Evolutionary conservation across 1,140 invertebrate genomes (phyloP).

Genomic region (Xylocopa sonorina): DNA sequence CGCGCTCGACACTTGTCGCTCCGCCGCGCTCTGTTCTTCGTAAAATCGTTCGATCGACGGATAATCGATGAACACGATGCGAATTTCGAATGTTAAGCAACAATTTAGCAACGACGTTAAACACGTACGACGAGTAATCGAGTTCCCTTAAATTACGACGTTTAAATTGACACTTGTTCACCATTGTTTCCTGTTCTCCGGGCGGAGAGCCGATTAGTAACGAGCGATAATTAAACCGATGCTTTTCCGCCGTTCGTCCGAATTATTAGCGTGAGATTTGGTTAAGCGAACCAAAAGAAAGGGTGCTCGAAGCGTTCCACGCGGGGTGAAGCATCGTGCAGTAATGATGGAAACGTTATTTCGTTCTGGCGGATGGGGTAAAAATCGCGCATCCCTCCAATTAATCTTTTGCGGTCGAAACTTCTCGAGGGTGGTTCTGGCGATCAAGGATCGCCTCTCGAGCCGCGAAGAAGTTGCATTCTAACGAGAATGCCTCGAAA

Average conservation of each 20-base stretch:
- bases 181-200: background rate
- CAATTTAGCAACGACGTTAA: background rate
- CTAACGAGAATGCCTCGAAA: too few relatives aligned
- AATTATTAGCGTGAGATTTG: background rate
- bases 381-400: too few relatives aligned
- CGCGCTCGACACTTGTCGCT: background rate
- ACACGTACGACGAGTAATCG: background rate
- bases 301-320: background rate
- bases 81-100: background rate
- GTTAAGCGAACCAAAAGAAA: background rate
- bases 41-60: background rate
- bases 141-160: background rate
- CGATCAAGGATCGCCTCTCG: too few relatives aligned
- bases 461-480: too few relatives aligned
- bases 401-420: too few relatives aligned
- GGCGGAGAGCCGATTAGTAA: background rate
- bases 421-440: too few relatives aligned
- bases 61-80: constrained; percentile 29
- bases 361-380: too few relatives aligned
- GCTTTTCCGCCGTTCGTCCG: background rate
- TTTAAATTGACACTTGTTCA: background rate
- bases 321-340: background rate
- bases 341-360: too few relatives aligned
- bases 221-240: background rate
- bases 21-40: background rate